Evolutionary conservation across 2,888 invertebrate species (phyloP).

Genomic region (Tachina lurida): DNA sequence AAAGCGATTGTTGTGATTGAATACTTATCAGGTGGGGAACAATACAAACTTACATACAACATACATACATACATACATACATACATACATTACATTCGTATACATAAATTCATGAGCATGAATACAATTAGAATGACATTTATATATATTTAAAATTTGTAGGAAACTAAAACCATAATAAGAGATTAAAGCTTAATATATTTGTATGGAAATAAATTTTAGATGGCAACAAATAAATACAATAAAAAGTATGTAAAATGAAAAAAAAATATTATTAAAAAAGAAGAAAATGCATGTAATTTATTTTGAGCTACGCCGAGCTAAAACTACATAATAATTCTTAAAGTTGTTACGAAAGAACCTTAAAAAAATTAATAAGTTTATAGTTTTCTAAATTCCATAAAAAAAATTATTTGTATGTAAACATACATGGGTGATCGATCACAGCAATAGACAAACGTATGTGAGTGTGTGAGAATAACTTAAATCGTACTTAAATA

Average conservation of each 20-base stretch:
- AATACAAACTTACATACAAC: slow-evolving; percentile 66
- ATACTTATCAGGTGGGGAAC: slow-evolving; percentile 74
- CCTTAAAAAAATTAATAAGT: background rate
- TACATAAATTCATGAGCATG: slow-evolving; percentile 5
- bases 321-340: background rate
- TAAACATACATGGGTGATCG: background rate
- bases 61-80: slow-evolving; percentile 31
- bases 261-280: background rate
- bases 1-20: slow-evolving; percentile 67
- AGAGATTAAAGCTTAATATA: slow-evolving; percentile 13
- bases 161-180: background rate
- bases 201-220: background rate
- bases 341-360: slow-evolving; percentile 20
- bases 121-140: slow-evolving; percentile 20
- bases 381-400: background rate
- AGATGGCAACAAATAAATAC: background rate
- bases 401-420: background rate
- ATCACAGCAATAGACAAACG: background rate
- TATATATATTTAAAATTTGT: slow-evolving; percentile 17
- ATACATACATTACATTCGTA: background rate
- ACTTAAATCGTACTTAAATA: too few species aligned
- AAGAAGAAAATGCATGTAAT: background rate
- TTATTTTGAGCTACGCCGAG: slow-evolving; percentile 7
- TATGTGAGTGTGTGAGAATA: too few species aligned
- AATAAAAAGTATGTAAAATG: background rate